Evolutionary conservation across 2,888 invertebrate species (phyloP).

Genomic region (Nomada lathburiana): DNA sequence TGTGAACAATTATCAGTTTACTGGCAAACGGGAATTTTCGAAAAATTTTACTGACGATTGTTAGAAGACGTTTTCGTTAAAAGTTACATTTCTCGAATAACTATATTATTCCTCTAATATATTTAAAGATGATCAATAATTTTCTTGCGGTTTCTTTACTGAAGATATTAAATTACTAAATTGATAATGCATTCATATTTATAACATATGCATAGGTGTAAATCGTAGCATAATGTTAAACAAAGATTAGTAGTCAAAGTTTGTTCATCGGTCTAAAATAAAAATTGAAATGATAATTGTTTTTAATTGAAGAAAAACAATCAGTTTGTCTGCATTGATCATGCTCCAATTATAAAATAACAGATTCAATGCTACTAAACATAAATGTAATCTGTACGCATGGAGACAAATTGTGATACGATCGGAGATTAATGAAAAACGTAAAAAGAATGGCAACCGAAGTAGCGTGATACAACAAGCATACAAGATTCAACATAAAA

Average conservation of each 20-base stretch:
- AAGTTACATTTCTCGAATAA: background rate
- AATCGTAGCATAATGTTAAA: no score
- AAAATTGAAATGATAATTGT: background rate
- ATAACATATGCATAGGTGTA: background rate
- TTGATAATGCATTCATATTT: background rate
- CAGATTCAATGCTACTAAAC: conserved; percentile 11
- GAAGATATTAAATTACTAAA: background rate
- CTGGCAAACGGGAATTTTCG: no score
- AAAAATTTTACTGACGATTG: no score
- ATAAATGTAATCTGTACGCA: conserved; percentile 30
- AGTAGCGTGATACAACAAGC: conserved; percentile 45
- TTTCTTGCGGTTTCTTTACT: background rate
- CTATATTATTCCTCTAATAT: background rate
- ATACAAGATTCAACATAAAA: conserved; percentile 21
- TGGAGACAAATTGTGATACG: conserved; percentile 19
- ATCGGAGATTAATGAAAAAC: conserved; percentile 29
- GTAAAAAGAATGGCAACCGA: conserved; percentile 29
- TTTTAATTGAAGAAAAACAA: background rate
- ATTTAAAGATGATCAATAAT: background rate
- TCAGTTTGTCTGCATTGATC: conserved; percentile 17
- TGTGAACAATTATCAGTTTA: background rate
- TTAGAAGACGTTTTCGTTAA: no score
- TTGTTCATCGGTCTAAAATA: background rate
- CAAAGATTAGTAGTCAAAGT: background rate
- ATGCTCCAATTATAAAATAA: conserved; percentile 41